Percentiles rank a stretch among this genome's conserved stretches.
Conservation (phyloP, 1,140 invertebrate genomes). For the Calliphora vicina region DNA sequence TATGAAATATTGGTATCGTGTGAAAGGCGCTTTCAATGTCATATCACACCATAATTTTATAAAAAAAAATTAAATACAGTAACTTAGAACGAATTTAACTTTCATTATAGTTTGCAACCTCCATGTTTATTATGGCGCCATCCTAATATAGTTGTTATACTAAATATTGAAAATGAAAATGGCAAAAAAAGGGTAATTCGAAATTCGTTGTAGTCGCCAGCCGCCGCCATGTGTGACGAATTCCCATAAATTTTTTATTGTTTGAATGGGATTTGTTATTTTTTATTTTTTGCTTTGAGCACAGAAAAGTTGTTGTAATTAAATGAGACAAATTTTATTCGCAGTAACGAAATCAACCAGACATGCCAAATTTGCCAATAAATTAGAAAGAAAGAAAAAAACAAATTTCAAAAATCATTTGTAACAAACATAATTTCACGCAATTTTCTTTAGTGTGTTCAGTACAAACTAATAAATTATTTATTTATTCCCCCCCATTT, state of each 20-base stretch:
- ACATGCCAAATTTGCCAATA: not conserved
- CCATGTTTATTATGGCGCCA: too few relatives aligned
- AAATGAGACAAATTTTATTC: not conserved
- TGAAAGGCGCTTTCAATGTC: too few relatives aligned
- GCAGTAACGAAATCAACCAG: not conserved
- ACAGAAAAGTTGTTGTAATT: not conserved
- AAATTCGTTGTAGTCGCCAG: not conserved
- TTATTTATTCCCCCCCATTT: too few relatives aligned
- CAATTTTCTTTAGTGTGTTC: not conserved
- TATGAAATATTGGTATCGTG: too few relatives aligned
- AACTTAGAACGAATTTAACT: too few relatives aligned
- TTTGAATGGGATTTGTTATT: not conserved
- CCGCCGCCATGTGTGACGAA: conserved; percentile 6
- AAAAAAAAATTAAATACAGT: too few relatives aligned
- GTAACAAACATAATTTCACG: not conserved
- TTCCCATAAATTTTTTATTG: conserved; percentile 20
- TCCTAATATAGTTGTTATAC: too few relatives aligned
- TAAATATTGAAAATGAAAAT: not conserved
- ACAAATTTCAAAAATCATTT: not conserved
- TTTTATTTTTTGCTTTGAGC: too few relatives aligned
- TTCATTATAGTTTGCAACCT: too few relatives aligned
- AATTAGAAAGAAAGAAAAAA: not conserved
- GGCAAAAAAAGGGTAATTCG: not conserved
- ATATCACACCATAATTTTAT: too few relatives aligned
- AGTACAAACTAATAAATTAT: too few relatives aligned